Conservation (phyloP, 2,113 vertebrate genomes). For the Tragelaphus buxtoni region DNA sequence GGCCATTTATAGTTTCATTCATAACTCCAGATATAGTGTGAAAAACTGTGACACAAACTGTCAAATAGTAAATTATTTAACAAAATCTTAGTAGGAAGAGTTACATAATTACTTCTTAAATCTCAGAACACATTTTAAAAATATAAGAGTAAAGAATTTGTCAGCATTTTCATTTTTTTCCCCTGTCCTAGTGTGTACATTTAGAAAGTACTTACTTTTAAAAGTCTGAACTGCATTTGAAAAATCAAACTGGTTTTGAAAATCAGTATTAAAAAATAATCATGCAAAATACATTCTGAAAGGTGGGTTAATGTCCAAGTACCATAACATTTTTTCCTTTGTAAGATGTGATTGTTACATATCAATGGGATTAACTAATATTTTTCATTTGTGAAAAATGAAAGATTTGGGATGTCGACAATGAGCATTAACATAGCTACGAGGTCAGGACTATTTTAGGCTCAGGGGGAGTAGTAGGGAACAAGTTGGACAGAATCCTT, state of each 20-base stretch:
- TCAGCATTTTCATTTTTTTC: slow-evolving; percentile 38
- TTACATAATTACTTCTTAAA: slow-evolving; percentile 62
- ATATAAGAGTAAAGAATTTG: slow-evolving; percentile 52
- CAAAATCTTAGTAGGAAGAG: slow-evolving; percentile 54
- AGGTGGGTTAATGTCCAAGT: neutral
- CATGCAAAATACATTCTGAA: slow-evolving; percentile 26
- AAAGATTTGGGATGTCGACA: neutral
- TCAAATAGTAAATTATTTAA: slow-evolving; percentile 67
- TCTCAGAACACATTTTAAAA: slow-evolving; percentile 48
- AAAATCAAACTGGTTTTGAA: slow-evolving; percentile 24
- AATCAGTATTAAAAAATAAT: slow-evolving; percentile 20
- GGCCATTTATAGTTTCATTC: slow-evolving; percentile 56
- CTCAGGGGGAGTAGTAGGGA: neutral
- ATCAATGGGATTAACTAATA: neutral
- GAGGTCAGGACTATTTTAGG: neutral
- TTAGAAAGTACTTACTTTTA: slow-evolving; percentile 7
- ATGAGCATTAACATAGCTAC: neutral
- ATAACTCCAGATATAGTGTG: slow-evolving; percentile 48
- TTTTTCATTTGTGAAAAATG: neutral
- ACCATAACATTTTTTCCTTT: neutral
- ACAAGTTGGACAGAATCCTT: neutral
- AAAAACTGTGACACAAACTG: slow-evolving; percentile 61
- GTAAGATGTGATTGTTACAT: neutral
- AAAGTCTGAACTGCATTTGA: slow-evolving; percentile 25
- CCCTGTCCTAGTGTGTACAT: neutral